These are phyloP conservation scores for Zaprionus inermis DNA, from an alignment of 1,140 invertebrate genomes.

Conservation along the genomic window DNA sequence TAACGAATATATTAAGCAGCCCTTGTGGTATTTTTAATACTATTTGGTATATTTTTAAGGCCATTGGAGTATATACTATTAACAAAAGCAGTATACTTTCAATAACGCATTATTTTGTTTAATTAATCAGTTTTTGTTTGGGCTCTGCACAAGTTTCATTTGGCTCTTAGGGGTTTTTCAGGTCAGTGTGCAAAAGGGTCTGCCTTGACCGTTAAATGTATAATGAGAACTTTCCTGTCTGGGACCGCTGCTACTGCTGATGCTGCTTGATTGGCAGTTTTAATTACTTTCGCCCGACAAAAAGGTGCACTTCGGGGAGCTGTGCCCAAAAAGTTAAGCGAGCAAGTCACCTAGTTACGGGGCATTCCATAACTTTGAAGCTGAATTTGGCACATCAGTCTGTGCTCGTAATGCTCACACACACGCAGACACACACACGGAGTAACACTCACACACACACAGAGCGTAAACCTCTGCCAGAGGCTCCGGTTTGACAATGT, in stretches of 20 bases:
- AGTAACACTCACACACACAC: not conserved
- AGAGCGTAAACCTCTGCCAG: slow-evolving; percentile 2
- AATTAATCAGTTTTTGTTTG: no score
- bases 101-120: no score
- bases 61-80: no score
- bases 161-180: no score
- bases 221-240: not conserved
- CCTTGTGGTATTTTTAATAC: no score
- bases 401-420: slow-evolving; percentile 6
- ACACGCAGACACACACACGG: not conserved
- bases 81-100: no score
- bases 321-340: not conserved
- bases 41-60: no score
- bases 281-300: slow-evolving; percentile 5
- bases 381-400: slow-evolving; percentile 2
- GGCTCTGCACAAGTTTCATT: no score
- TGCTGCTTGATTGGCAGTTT: slow-evolving; percentile 10
- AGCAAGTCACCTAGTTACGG: slow-evolving; percentile 5
- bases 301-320: not conserved
- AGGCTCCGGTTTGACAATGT: slow-evolving; percentile 34
- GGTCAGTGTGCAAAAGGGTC: not conserved
- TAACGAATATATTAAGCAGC: no score
- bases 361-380: not conserved
- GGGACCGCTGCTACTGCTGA: not conserved
- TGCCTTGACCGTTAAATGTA: no score